These are phyloP conservation scores for Chamaetylas fuelleborni DNA, from an alignment of 2,113 vertebrate species.

Conservation along the genomic window DNA sequence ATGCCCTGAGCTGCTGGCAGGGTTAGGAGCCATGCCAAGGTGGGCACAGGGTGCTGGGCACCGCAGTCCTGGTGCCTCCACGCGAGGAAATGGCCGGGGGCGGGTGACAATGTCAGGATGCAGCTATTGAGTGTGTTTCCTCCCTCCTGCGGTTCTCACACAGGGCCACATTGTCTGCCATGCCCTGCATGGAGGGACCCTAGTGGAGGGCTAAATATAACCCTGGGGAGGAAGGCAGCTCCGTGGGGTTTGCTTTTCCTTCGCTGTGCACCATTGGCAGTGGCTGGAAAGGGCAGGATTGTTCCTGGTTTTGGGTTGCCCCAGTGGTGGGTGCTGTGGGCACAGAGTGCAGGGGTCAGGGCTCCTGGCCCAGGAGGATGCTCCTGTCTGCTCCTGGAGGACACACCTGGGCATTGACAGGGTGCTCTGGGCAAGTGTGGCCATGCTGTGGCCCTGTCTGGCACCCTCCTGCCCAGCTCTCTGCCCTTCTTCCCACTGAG, in stretches of 20 bases:
- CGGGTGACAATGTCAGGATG: slow-evolving; percentile 77
- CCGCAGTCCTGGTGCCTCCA: fast-evolving
- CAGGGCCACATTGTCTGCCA: slow-evolving; percentile 16
- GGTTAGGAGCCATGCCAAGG: background rate
- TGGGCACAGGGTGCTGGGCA: background rate
- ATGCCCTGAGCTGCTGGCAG: background rate
- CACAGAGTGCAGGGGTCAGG: background rate
- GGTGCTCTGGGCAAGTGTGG: fast-evolving
- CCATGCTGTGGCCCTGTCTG: background rate
- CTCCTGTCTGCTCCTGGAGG: background rate
- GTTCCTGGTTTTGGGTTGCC: background rate
- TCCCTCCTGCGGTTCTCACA: slow-evolving; percentile 68
- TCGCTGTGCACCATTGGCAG: fast-evolving
- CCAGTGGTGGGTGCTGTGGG: fast-evolving
- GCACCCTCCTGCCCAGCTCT: background rate
- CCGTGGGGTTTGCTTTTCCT: background rate
- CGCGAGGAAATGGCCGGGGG: slow-evolving; percentile 38
- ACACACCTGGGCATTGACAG: background rate
- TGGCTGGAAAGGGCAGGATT: background rate
- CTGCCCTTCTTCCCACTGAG: background rate
- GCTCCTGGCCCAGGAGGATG: background rate
- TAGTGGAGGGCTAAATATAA: slow-evolving; percentile 40
- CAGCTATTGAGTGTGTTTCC: slow-evolving; percentile 74
- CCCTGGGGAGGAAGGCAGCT: background rate
- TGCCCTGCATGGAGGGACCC: background rate